Evolutionary conservation across 1,140 invertebrate genomes (phyloP), one percentile per base, ranked within the genome.

Genomic region (Nebria ingens): DNA sequence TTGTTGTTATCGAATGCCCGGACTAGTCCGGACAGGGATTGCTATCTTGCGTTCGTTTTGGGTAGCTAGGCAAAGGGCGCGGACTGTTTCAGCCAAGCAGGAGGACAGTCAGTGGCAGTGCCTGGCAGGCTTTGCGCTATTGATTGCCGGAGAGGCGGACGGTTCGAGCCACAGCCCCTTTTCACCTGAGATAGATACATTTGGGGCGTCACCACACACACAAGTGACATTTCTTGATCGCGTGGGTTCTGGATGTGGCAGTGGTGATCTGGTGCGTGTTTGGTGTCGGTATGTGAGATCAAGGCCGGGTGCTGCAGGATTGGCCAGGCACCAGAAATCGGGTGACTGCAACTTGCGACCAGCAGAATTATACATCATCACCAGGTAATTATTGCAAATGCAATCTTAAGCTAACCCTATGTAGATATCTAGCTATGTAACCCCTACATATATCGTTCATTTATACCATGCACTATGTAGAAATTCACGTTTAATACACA

Each of bases 151-250:
- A 52, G 55, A 51, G 45, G 45, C 45, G 21, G 21, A 19, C 55
- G 56, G 58, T 42, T 51, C 40, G 63, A 62, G 59, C 61, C 63
- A 64, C 63, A 64, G 63, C 62, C 62, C 63, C 59, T 60, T 50
- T 53, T 57, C 61, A 59, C 56, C 59, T 62, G 64, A 64, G 62
- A 59, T 63, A 45, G 40, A 45, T 17, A 45, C 58, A 64, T 58
- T 65, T 64, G 64, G 62, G 64, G 64, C 64, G 64, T 65, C 62
- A 59, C 58, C 64, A 61, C 58, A 60, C 50, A 58, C 40, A 62
- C 59, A 62, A 55, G 38, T 51, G 29, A 55, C 53, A 59, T 40
- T 59, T 53, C 52, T 40, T 38, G 55, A 11, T 45, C 40, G 40
- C 17, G 40, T 45, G 40, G 40, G 9, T 17, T 11, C 34, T 51